phyloP scores from a whole-genome alignment of 2,113 vertebrate genomes.

The Podilymbus podiceps region DNA sequence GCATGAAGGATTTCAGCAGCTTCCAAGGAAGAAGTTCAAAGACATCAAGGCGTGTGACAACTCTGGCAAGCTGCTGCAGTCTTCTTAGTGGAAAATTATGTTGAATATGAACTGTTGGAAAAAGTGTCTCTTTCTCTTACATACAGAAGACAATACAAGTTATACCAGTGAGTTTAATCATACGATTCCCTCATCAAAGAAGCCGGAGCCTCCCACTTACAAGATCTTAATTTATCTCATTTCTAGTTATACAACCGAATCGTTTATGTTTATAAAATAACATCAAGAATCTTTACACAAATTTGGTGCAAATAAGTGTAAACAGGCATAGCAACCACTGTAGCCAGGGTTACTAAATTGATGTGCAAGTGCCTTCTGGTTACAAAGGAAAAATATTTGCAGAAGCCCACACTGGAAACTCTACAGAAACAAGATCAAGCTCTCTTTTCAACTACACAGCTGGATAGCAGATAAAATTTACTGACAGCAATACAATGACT shows the following conservation, averaged over 20 bases:
- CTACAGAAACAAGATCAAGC: background rate
- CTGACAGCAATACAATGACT: background rate
- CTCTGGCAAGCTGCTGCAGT: slow-evolving; percentile 56
- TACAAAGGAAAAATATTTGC: slow-evolving; percentile 2
- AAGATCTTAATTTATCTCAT: background rate
- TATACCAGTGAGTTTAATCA: background rate
- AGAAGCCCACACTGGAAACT: background rate
- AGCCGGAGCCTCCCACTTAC: background rate
- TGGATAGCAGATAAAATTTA: background rate
- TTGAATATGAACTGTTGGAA: slow-evolving; percentile 29
- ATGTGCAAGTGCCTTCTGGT: background rate
- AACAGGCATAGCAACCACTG: background rate
- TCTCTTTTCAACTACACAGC: background rate
- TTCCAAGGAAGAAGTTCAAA: slow-evolving; percentile 70
- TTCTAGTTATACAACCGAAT: background rate
- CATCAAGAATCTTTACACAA: background rate
- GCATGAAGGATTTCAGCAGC: slow-evolving; percentile 66
- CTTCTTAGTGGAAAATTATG: slow-evolving; percentile 52
- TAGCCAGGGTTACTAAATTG: background rate
- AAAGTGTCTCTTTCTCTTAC: slow-evolving; percentile 17
- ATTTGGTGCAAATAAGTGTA: background rate
- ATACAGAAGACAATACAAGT: slow-evolving; percentile 23
- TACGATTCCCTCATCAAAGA: background rate
- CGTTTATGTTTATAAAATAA: background rate
- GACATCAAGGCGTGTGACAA: slow-evolving; percentile 64